Percentiles rank a stretch among this genome's conserved stretches.
Conservation (phyloP, 1,140 invertebrate genomes). For the Octopus sinensis region DNA sequence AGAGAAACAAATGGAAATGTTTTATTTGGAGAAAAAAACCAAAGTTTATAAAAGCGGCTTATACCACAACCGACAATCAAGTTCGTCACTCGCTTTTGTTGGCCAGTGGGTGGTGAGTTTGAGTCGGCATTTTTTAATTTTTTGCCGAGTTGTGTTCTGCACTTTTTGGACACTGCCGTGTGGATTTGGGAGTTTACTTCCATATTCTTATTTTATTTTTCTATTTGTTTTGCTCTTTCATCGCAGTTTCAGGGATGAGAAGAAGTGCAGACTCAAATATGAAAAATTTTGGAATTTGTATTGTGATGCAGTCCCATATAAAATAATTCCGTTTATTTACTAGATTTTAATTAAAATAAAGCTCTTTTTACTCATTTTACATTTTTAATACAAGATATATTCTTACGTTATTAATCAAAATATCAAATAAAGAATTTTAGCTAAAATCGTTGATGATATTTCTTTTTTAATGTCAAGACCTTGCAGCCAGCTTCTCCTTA, state of each 20-base stretch:
- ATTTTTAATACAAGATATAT: too few species aligned
- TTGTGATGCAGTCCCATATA: slow-evolving; percentile 61
- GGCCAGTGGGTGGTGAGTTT: slow-evolving; percentile 65
- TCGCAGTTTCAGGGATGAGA: slow-evolving; percentile 62
- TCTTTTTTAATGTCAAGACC: too few species aligned
- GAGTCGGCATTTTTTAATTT: slow-evolving; percentile 66
- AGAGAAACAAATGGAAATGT: too few species aligned
- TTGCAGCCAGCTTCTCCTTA: too few species aligned
- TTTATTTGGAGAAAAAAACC: slow-evolving; percentile 61
- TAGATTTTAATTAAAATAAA: too few species aligned
- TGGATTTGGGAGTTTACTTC: slow-evolving; percentile 57
- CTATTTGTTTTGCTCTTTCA: slow-evolving; percentile 62
- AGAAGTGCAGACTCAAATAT: slow-evolving; percentile 65
- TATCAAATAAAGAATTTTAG: too few species aligned
- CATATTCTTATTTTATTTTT: slow-evolving; percentile 63
- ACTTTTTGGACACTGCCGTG: slow-evolving; percentile 61
- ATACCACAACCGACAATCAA: slow-evolving; percentile 48
- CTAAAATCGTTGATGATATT: too few species aligned
- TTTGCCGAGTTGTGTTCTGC: slow-evolving; percentile 60
- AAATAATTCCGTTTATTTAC: slow-evolving; percentile 63
- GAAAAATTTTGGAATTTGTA: slow-evolving; percentile 63
- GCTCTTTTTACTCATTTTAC: too few species aligned
- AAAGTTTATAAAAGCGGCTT: slow-evolving; percentile 57
- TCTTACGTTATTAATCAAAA: too few species aligned
- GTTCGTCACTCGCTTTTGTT: slow-evolving; percentile 57